Evolutionary conservation across 1,140 invertebrate species (phyloP), one percentile per base, ranked within the genome.

Genomic region (Pissodes strobi): DNA sequence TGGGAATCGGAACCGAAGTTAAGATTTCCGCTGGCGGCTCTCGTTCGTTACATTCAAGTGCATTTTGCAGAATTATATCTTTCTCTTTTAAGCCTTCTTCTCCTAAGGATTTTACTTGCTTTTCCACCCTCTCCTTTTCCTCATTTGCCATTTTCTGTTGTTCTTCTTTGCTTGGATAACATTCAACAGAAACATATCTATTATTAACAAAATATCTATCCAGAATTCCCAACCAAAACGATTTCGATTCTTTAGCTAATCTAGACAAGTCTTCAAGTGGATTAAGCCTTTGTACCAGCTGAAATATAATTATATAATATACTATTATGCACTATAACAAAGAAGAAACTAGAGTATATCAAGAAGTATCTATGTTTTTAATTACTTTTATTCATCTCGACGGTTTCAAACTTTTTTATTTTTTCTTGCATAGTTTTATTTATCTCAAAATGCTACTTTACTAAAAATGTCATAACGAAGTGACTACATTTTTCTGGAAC

Each of bases 41-140:
- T 2, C 91, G 88, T 75, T 92, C 90, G 80, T 94, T 95, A 66
- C 85, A 83, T 55, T 84, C 80, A 64, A 91, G 86, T 0, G 93
- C 91, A 39, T 87, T 80, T 41, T 85, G 76, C 0, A 95, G 73
- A 63, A 82, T 77, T 61, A 84, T 78, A 6, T 76, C 83, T 75
- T 87, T 88, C 56, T 86, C 67, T 21, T 83, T 79, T 1, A 95
- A 78, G 0, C 92, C 92, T 17, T 83, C 80, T 66, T 83, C 79
- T 23, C 90, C 90, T 1, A 95, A 79, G 22, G 68, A 64, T 48
- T 83, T 71, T 53, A 84, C 79, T 74, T 92, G 89, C 43, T 84
- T 78, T 68, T 84, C 81, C 39, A 93, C 74, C 39, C 92, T 81
- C 15, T 81, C 73, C 65, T 87, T 84, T 75, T 94, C 91, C 67